Evolutionary conservation across 2,888 invertebrate species (phyloP), one percentile per base, ranked within the genome.

Genomic region (Nysson spinosus): DNA sequence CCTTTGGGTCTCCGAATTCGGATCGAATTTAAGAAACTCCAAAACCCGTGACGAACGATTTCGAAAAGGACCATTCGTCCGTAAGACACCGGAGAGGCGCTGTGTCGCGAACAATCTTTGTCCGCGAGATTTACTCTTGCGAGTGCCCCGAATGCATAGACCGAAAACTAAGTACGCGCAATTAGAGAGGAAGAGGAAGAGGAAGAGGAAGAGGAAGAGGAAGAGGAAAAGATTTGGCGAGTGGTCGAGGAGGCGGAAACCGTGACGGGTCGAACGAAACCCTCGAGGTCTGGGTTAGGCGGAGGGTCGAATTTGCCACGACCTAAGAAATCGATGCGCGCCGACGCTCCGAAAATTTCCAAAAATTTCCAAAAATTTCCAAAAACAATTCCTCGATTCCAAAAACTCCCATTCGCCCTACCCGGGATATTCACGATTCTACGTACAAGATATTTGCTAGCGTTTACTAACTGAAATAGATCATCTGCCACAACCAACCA

Each of bases 131-230:
- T 24, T n/a, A n/a, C n/a, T 20, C 42, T 22, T 39, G 28, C 24
- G 19, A 39, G 17, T 16, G 19, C 24, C 11, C 12, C 11, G 37
- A 26, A 20, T 5, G n/a, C 50, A n/a, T 4, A 17, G 14, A n/a
- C n/a, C n/a, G n/a, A n/a, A n/a, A 46, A 56, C 61, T 60, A 63
- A 60, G 66, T 62, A 72, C 69, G 67, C 68, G 78, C 75, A 80
- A 80, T 79, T 79, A 79, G 79, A 78, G 66, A 66, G 55, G 51
- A 72, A 75, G 72, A 69, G 78, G 71, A n/a, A 72, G 72, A 65
- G 68, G 58, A 72, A 57, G 62, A 44, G 47, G 44, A 42, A 63
- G 60, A 44, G 42, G n/a, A 37, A 46, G 46, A 40, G 43, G 46
- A 20, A 52, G 42, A 34, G 52, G 37, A 32, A 17, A 57, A 44